These are phyloP conservation scores for Caradrina kadenii DNA, from an alignment of 2,888 invertebrate species.

Conservation along the genomic window DNA sequence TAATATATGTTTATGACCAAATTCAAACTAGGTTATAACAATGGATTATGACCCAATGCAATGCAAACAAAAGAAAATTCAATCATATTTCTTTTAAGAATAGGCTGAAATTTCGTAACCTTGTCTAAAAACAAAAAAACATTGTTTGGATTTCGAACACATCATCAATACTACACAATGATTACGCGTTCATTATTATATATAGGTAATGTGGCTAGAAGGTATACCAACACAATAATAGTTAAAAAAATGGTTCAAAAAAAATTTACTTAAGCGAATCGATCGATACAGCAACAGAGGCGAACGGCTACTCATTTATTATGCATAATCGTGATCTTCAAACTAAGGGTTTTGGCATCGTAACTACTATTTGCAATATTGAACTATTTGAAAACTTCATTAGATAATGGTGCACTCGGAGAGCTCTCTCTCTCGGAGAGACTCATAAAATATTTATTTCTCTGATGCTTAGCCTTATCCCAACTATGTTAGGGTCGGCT, in stretches of 20 bases:
- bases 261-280: constrained; percentile 19
- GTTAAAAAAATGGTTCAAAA: constrained; percentile 3
- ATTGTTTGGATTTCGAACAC: not conserved
- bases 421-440: too few relatives aligned
- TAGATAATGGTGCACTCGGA: not conserved
- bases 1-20: constrained; percentile 10
- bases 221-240: not conserved
- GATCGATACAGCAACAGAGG: constrained; percentile 39
- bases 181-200: not conserved
- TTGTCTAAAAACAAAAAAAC: not conserved
- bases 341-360: constrained; percentile 20
- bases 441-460: not conserved
- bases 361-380: constrained; percentile 12
- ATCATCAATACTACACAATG: not conserved
- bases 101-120: not conserved
- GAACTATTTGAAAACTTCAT: constrained; percentile 7
- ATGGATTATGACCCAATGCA: not conserved
- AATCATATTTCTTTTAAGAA: not conserved
- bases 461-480: too few relatives aligned
- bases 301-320: constrained; percentile 26
- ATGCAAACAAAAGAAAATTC: not conserved
- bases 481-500: too few relatives aligned
- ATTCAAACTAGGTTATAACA: constrained; percentile 8
- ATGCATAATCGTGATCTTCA: constrained; percentile 43
- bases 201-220: too few relatives aligned